phyloP scores from a whole-genome alignment of 1,140 invertebrate species.

The Drosophila asahinai region DNA sequence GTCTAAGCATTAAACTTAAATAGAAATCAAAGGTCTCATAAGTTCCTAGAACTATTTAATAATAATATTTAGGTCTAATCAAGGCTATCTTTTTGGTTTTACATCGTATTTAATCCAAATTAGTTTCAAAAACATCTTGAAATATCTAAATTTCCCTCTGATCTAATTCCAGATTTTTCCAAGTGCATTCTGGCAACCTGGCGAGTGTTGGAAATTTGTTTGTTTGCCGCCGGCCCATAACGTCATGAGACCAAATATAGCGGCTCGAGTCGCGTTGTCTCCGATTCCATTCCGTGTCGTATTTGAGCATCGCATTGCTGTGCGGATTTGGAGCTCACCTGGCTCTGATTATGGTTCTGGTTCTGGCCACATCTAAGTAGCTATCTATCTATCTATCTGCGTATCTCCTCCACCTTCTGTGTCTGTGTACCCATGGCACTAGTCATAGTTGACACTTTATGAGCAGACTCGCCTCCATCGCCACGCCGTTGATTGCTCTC shows the following conservation, averaged over 20 bases:
- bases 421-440: slow-evolving; percentile 76
- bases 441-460: slow-evolving; percentile 80
- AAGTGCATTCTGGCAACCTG: slow-evolving; percentile 12
- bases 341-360: slow-evolving; percentile 14
- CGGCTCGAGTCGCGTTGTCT: slow-evolving; percentile 36
- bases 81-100: background rate
- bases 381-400: slow-evolving; percentile 28
- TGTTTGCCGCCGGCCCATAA: slow-evolving; percentile 38
- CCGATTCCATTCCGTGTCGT: slow-evolving; percentile 43
- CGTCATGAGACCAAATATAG: slow-evolving; percentile 45
- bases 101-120: background rate
- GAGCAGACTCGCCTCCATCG: slow-evolving; percentile 21
- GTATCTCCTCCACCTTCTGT: slow-evolving; percentile 29
- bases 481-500: slow-evolving; percentile 55
- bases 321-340: slow-evolving; percentile 23
- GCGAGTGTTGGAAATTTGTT: slow-evolving; percentile 61
- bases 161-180: background rate
- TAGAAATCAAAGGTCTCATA: no score
- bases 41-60: background rate
- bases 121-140: no score
- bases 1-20: no score
- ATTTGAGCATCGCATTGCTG: slow-evolving; percentile 55
- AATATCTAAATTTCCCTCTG: background rate
- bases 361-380: slow-evolving; percentile 16
- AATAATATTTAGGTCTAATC: background rate